phyloP scores from a whole-genome alignment of 2,888 invertebrate genomes.

The Endotricha flammealis region DNA sequence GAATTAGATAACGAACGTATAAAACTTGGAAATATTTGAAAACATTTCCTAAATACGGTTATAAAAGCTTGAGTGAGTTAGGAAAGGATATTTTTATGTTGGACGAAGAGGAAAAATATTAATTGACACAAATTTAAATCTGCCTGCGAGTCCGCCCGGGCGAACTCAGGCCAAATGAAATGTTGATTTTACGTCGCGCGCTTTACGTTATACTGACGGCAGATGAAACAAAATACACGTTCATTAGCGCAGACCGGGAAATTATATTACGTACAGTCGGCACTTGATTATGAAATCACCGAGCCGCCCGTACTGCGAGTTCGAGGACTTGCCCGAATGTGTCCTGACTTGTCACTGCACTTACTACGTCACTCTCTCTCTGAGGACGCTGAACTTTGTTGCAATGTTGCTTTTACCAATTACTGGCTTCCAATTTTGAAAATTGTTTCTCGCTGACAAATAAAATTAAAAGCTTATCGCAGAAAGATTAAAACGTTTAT shows the following conservation, averaged over 20 bases:
- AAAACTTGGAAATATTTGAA: constrained; percentile 2
- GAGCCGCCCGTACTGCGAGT: constrained; percentile 37
- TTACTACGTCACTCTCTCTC: constrained; percentile 5
- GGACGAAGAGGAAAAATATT: constrained; percentile 46
- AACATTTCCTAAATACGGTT: not conserved
- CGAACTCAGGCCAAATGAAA: constrained; percentile 51
- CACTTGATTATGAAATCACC: constrained; percentile 64
- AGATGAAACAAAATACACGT: constrained; percentile 74
- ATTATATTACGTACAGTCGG: constrained; percentile 59
- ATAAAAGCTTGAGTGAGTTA: not conserved
- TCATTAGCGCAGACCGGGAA: constrained; percentile 67
- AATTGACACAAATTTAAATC: constrained; percentile 56
- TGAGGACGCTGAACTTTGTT: constrained; percentile 4
- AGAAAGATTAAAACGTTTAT: too few relatives aligned
- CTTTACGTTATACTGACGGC: constrained; percentile 52
- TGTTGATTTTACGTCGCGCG: constrained; percentile 62
- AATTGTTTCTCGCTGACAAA: not conserved
- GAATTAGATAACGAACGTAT: not conserved
- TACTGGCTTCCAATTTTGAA: not conserved
- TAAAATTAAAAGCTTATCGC: too few relatives aligned
- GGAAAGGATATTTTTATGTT: constrained; percentile 24
- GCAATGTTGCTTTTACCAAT: not conserved
- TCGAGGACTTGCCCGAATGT: constrained; percentile 28
- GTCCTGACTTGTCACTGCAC: constrained; percentile 11
- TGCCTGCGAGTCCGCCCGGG: constrained; percentile 30